Evolutionary conservation across 2,888 invertebrate species (phyloP).

Genomic region (Tinea trinotella): DNA sequence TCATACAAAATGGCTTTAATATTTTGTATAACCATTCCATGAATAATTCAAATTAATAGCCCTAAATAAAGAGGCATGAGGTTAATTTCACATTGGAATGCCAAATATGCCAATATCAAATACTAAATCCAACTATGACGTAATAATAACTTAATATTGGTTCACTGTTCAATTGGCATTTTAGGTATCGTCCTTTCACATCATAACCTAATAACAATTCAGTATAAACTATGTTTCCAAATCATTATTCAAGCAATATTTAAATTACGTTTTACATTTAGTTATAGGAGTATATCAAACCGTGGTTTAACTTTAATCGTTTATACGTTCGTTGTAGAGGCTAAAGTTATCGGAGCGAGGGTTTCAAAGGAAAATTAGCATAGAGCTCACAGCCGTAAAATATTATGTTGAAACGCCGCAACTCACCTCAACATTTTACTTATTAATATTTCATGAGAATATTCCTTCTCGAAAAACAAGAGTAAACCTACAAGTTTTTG

Average conservation of each 20-base stretch:
- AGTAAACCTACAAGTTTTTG: constrained; percentile 16
- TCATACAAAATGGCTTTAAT: too few species aligned
- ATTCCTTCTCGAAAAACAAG: constrained; percentile 21
- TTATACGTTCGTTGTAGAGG: background rate
- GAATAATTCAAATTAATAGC: constrained; percentile 10
- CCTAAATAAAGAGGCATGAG: constrained; percentile 13
- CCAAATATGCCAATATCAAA: constrained; percentile 1
- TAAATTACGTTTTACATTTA: background rate
- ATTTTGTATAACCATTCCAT: background rate
- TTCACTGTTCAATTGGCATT: constrained; percentile 11
- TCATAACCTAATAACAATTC: background rate
- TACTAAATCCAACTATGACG: background rate
- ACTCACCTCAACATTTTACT: constrained; percentile 18
- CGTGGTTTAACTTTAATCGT: background rate
- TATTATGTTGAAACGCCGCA: constrained; percentile 15
- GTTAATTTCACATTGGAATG: constrained; percentile 9
- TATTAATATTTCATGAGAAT: constrained; percentile 28
- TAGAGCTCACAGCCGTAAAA: constrained; percentile 15
- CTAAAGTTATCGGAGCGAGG: background rate
- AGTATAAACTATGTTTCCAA: background rate
- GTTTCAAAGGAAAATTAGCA: constrained; percentile 18
- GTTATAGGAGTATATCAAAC: background rate
- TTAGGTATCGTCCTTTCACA: background rate
- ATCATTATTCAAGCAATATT: background rate
- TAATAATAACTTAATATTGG: constrained; percentile 9